Conservation (phyloP, 2,888 invertebrate species). For the Caenorhabditis sp. region DNA sequence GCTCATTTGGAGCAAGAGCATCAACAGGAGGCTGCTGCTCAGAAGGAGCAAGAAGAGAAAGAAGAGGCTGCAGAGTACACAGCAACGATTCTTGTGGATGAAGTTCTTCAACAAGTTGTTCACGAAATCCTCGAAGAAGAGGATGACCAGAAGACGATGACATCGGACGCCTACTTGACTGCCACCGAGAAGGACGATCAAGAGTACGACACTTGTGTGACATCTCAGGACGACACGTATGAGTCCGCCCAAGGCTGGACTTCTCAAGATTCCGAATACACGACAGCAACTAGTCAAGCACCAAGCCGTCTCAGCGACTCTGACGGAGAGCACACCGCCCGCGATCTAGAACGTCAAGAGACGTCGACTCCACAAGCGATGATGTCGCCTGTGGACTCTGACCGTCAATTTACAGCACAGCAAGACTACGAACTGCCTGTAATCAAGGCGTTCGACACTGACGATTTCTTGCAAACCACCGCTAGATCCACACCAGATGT, state of each 20-base stretch:
- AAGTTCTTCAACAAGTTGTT: conserved; percentile 65
- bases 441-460: conserved; percentile 62
- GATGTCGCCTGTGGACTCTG: conserved; percentile 77
- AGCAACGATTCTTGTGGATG: conserved; percentile 64
- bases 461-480: conserved; percentile 57
- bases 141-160: conserved; percentile 59
- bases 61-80: conserved; percentile 64
- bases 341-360: conserved; percentile 60
- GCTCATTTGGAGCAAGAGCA: conserved; percentile 39
- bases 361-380: conserved; percentile 70
- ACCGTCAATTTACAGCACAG: conserved; percentile 72
- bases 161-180: conserved; percentile 66
- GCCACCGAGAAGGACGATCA: conserved; percentile 71
- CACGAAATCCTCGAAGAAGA: conserved; percentile 42
- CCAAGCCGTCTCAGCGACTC: conserved; percentile 67
- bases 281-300: conserved; percentile 69
- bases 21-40: conserved; percentile 16
- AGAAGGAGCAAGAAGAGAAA: conserved; percentile 32
- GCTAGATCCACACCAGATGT: conserved; percentile 75
- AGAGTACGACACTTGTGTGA: conserved; percentile 76
- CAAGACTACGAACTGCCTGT: conserved; percentile 70
- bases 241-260: conserved; percentile 75
- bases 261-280: conserved; percentile 76
- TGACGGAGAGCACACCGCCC: conserved; percentile 52
- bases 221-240: conserved; percentile 76